Conservation (phyloP, 2,888 invertebrate genomes). For the Drosophila mimetica region DNA sequence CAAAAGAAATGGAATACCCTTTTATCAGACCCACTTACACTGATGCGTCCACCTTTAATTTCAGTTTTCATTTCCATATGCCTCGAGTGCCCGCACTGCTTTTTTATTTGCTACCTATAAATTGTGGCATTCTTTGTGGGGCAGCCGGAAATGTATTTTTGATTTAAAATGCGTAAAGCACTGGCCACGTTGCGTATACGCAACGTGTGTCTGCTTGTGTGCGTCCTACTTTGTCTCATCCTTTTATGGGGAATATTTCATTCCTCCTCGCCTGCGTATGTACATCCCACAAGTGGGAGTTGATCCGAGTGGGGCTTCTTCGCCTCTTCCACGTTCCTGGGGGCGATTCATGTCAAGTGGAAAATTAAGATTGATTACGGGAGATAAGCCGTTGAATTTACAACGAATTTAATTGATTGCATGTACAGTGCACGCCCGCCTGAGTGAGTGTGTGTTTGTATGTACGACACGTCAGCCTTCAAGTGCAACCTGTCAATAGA, state of each 20-base stretch:
- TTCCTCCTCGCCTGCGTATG: slow-evolving; percentile 1
- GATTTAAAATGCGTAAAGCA: slow-evolving; percentile 75
- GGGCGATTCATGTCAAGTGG: slow-evolving; percentile 76
- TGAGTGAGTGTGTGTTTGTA: slow-evolving; percentile 21
- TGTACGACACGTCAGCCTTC: slow-evolving; percentile 55
- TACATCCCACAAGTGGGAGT: slow-evolving; percentile 17
- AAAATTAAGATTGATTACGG: slow-evolving; percentile 80
- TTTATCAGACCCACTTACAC: not conserved
- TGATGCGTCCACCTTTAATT: slow-evolving; percentile 13
- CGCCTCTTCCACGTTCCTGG: slow-evolving; percentile 24
- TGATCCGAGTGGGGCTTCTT: slow-evolving; percentile 25
- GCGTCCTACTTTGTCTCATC: not conserved
- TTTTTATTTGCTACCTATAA: slow-evolving; percentile 57
- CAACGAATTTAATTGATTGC: slow-evolving; percentile 81
- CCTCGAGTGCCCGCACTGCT: slow-evolving; percentile 49
- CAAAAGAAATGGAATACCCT: slow-evolving; percentile 1
- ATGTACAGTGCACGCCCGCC: slow-evolving; percentile 73
- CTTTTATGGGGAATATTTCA: slow-evolving; percentile 3
- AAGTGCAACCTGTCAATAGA: slow-evolving; percentile 74
- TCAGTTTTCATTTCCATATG: slow-evolving; percentile 26
- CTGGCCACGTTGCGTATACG: slow-evolving; percentile 64
- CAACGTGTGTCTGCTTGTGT: slow-evolving; percentile 39
- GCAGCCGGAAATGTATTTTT: slow-evolving; percentile 73
- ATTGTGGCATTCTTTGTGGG: slow-evolving; percentile 63
- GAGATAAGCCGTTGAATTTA: slow-evolving; percentile 80